Base-by-base conservation (phyloP, 2,888 invertebrate species). In the Pinctada fucata region DNA sequence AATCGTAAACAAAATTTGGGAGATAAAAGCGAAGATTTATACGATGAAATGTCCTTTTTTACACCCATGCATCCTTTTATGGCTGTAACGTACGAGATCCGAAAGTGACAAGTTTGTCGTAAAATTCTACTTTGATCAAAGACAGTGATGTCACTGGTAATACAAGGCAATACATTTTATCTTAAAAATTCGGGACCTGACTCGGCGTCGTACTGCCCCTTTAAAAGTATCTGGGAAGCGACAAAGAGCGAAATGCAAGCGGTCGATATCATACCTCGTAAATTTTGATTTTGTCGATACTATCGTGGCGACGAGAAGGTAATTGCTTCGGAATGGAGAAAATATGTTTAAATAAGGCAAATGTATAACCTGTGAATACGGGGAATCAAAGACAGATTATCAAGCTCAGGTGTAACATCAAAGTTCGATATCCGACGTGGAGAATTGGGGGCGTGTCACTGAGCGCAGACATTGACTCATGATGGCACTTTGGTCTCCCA, bases 271-370 rank as follows among this genome's bases (percentile, higher is more conserved):
- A 74, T 50, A 69, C 48, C 70, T 78, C 74, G 66, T 78, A 78
- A 78, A 78, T 78, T 78, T 74, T 65, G 69, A 16, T 31, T 48
- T 50, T 71, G 78, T 78, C 74, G 74, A 73, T 78, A 70, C 70
- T 78, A 74, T 78, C 78, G 74, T 47, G 52, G 71, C 45, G 63
- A 49, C 63, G 68, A 70, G 52, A 65, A 51, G 65, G 66, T 78
- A 78, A 78, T 78, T 68, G 78, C 65, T 70, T 50, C 50, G 49
- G 65, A 74, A 78, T 78, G 68, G 78, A 78, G 78, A 74, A 78
- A 78, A 75, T 75, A 69, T 78, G 74, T 78, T 78, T 78, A 52
- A 49, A 70, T 70, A 78, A 68, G 74, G 64, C 48, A 69, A 68
- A 73, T 73, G 73, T 74, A 78, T 67, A 73, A 51, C 73, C 69